phyloP scores from a whole-genome alignment of 2,888 invertebrate species.

The Parnassius orleans region DNA sequence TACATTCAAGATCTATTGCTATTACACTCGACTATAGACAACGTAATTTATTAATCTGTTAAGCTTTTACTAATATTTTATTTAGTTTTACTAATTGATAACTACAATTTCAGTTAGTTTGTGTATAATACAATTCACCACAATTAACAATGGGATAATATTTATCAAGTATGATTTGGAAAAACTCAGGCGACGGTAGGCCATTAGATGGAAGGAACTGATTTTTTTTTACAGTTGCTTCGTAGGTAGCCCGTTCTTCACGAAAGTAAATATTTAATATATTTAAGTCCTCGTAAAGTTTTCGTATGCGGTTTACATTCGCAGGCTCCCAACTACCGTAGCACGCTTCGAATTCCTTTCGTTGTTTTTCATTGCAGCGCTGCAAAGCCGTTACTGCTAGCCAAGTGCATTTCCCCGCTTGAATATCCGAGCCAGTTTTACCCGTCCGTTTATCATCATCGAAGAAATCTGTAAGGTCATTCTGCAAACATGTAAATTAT shows the following conservation, averaged over 20 bases:
- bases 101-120: too few species aligned
- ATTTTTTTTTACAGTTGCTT: constrained; percentile 3
- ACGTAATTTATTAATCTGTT: too few species aligned
- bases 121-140: background rate
- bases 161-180: constrained; percentile 8
- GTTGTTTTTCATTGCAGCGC: constrained; percentile 83
- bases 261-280: constrained; percentile 1
- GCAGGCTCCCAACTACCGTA: constrained; percentile 83
- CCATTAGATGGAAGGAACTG: constrained; percentile 2
- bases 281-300: constrained; percentile 9
- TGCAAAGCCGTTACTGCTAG: constrained; percentile 90
- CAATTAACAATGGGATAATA: constrained; percentile 9
- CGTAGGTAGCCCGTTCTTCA: constrained; percentile 5
- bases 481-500: background rate
- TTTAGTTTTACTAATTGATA: too few species aligned
- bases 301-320: constrained; percentile 8
- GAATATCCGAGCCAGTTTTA: constrained; percentile 94
- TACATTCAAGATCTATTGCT: too few species aligned
- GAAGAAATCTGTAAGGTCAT: constrained; percentile 20
- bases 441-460: constrained; percentile 80
- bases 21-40: too few species aligned
- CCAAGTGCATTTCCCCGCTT: constrained; percentile 97
- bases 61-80: too few species aligned
- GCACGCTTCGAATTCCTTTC: constrained; percentile 75
- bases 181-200: constrained; percentile 2